phyloP scores from a whole-genome alignment of 1,140 invertebrate species.

The Drosophila bocki region DNA sequence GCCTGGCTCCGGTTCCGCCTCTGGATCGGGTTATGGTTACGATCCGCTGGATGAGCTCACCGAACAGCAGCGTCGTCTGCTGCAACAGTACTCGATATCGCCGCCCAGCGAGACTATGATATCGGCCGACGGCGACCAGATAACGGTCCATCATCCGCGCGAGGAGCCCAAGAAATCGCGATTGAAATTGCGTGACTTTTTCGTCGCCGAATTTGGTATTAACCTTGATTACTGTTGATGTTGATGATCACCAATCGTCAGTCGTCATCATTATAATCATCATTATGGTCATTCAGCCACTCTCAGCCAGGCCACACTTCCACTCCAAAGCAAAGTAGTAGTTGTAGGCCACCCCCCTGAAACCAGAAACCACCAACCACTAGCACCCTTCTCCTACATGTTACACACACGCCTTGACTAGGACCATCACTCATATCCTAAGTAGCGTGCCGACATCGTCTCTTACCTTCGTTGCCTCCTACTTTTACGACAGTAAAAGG shows the following conservation, averaged over 20 bases:
- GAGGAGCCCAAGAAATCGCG: slow-evolving; percentile 81
- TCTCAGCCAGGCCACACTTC: not conserved
- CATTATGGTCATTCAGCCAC: not conserved
- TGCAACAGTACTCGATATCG: slow-evolving; percentile 81
- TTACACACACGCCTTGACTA: not conserved
- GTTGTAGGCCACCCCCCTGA: not conserved
- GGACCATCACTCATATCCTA: slow-evolving; percentile 11
- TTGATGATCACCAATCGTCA: slow-evolving; percentile 21
- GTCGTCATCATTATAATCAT: slow-evolving; percentile 7
- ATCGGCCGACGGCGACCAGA: slow-evolving; percentile 83
- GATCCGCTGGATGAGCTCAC: slow-evolving; percentile 75
- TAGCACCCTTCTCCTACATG: not conserved
- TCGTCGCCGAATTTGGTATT: slow-evolving; percentile 84
- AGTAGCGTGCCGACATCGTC: slow-evolving; percentile 15
- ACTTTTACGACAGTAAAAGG: not conserved
- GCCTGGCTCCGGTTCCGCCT: not conserved
- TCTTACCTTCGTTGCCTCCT: not conserved
- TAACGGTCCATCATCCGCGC: slow-evolving; percentile 82
- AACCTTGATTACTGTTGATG: slow-evolving; percentile 26
- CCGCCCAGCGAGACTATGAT: slow-evolving; percentile 81
- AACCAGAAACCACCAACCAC: not conserved
- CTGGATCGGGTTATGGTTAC: slow-evolving; percentile 6
- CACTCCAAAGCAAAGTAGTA: slow-evolving; percentile 1
- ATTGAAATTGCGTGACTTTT: slow-evolving; percentile 84
- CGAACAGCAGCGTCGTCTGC: slow-evolving; percentile 75